Percentiles rank a stretch among this genome's conserved stretches.
phyloP scores from a whole-genome alignment of 2,113 vertebrate genomes.

The Rhodinocichla rosea region DNA sequence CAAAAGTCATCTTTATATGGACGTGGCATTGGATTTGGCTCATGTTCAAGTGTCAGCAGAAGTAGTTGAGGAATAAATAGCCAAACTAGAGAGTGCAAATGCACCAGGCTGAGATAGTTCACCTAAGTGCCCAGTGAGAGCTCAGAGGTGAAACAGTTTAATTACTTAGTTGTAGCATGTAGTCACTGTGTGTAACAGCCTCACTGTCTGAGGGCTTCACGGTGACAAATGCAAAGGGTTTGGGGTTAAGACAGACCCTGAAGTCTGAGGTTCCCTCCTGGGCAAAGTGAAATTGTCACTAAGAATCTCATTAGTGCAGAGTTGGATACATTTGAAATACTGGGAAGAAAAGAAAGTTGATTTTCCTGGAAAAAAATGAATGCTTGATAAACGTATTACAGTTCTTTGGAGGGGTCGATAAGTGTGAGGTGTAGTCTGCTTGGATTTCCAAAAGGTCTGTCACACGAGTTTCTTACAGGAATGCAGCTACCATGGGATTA shows the following conservation, averaged over 20 bases:
- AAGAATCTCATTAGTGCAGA: not conserved
- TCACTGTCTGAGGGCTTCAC: not conserved
- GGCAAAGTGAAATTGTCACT: not conserved
- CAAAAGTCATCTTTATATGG: conserved; percentile 41
- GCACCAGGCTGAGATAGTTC: not conserved
- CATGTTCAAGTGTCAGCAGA: not conserved
- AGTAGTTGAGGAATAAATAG: conserved; percentile 29
- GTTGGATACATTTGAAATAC: not conserved
- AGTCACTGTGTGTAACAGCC: not conserved
- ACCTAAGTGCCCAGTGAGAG: not conserved
- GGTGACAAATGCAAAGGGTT: not conserved
- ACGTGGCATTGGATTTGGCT: not conserved
- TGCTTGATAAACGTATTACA: not conserved
- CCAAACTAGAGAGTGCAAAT: not conserved
- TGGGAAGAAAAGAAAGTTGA: not conserved
- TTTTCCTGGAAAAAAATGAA: not conserved
- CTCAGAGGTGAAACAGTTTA: not conserved
- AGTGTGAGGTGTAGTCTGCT: not conserved
- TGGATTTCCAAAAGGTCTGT: not conserved
- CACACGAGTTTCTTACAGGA: not conserved
- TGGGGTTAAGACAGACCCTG: not conserved
- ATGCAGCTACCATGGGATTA: not conserved
- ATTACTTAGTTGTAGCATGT: not conserved
- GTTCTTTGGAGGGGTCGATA: not conserved
- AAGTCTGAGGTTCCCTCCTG: not conserved